Conservation (phyloP, 1,140 invertebrate genomes). For the Drosophila tani region DNA sequence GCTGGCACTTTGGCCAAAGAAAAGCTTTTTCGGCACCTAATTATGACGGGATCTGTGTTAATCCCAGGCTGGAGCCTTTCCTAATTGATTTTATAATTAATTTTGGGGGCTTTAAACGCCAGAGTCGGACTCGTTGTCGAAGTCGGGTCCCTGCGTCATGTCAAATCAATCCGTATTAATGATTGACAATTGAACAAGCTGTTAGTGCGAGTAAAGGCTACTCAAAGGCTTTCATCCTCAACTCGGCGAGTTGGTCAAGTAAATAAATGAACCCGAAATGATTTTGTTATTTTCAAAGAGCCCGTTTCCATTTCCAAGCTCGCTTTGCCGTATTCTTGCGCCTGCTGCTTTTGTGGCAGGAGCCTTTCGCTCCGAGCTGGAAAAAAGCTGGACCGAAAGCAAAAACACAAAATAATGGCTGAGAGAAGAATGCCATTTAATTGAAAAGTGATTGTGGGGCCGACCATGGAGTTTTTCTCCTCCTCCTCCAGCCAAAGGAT, state of each 20-base stretch:
- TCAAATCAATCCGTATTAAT: slow-evolving; percentile 33
- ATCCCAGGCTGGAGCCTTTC: slow-evolving; percentile 48
- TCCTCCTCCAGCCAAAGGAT: neutral
- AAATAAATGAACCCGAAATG: slow-evolving; percentile 46
- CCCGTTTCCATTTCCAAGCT: too few relatives aligned
- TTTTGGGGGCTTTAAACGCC: slow-evolving; percentile 59
- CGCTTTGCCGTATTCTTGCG: slow-evolving; percentile 1
- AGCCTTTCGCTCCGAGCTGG: slow-evolving; percentile 14
- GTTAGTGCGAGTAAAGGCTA: neutral
- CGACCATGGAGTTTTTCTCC: slow-evolving; percentile 6
- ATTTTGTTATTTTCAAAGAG: slow-evolving; percentile 44
- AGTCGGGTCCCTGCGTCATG: slow-evolving; percentile 28
- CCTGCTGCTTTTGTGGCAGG: slow-evolving; percentile 27
- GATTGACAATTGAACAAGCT: slow-evolving; percentile 49
- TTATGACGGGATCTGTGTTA: slow-evolving; percentile 77
- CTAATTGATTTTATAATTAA: slow-evolving; percentile 80
- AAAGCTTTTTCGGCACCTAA: slow-evolving; percentile 70
- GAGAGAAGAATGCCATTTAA: slow-evolving; percentile 58
- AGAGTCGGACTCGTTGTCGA: neutral
- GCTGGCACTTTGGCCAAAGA: slow-evolving; percentile 11
- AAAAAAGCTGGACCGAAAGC: slow-evolving; percentile 13
- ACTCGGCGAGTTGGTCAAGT: slow-evolving; percentile 22
- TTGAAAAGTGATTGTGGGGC: slow-evolving; percentile 66
- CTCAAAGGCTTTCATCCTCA: slow-evolving; percentile 11
- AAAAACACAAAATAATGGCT: slow-evolving; percentile 43